Conservation (phyloP, 2,113 vertebrate species). For the Anarhynchus alexandrinus region DNA sequence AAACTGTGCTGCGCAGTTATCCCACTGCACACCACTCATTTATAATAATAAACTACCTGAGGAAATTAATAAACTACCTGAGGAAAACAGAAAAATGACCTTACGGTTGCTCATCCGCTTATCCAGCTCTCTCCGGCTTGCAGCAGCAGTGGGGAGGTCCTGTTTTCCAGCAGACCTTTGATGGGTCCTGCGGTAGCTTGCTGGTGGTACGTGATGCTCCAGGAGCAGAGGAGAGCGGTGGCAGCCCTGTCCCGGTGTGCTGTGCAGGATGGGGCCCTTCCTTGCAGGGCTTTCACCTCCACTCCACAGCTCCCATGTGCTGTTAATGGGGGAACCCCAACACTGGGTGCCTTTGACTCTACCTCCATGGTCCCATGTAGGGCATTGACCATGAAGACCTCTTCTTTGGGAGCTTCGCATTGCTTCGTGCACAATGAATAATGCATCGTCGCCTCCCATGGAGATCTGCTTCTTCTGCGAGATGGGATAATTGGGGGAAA, state of each 20-base stretch:
- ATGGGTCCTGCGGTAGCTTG: neutral
- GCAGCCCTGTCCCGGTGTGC: neutral
- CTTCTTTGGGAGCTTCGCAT: neutral
- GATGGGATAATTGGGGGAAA: neutral
- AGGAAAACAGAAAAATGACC: neutral
- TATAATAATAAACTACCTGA: neutral
- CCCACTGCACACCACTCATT: neutral
- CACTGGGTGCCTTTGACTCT: neutral
- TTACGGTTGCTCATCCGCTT: neutral
- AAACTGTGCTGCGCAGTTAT: too few species aligned
- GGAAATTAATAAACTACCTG: neutral
- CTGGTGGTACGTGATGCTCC: neutral
- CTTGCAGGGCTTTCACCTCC: neutral
- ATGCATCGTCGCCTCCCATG: neutral
- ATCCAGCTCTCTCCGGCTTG: neutral
- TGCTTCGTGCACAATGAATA: neutral
- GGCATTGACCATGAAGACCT: neutral
- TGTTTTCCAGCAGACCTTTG: neutral
- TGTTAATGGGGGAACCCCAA: fast-evolving
- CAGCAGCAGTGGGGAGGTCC: neutral
- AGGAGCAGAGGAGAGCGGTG: neutral
- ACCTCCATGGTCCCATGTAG: neutral
- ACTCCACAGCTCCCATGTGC: too few species aligned
- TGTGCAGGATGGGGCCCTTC: neutral
- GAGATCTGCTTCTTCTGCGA: neutral